A percentile compares a stretch with the other conserved stretches of the same genome.
phyloP scores from a whole-genome alignment of 53 echinoderm and acorn worm species.

The Patiria pectinifera region DNA sequence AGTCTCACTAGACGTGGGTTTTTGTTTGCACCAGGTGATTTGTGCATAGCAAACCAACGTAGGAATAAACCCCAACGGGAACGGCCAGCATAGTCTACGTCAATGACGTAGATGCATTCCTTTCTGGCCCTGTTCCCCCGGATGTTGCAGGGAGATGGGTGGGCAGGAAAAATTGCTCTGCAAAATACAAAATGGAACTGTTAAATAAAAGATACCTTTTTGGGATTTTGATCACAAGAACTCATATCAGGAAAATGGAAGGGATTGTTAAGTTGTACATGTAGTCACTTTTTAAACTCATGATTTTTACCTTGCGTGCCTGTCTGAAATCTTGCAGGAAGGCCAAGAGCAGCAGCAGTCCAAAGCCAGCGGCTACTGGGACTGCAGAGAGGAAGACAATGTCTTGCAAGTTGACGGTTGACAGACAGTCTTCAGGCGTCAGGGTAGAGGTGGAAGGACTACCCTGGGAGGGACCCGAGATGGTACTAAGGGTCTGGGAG shows the following conservation, averaged over 20 bases:
- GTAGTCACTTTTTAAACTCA: background rate
- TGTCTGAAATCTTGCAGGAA: constrained; percentile 51
- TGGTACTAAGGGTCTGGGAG: constrained; percentile 52
- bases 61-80: constrained; percentile 36
- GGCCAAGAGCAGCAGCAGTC: constrained; percentile 61
- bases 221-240: no score
- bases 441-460: constrained; percentile 35
- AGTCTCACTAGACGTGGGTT: constrained; percentile 44
- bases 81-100: constrained; percentile 45
- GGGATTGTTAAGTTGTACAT: no score
- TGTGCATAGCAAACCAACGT: constrained; percentile 36
- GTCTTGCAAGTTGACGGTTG: constrained; percentile 35
- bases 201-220: no score
- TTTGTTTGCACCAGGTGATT: background rate
- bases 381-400: constrained; percentile 54
- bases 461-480: constrained; percentile 44
- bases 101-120: constrained; percentile 57
- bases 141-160: constrained; percentile 28
- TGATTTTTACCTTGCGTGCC: constrained; percentile 13
- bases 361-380: constrained; percentile 54
- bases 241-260: background rate
- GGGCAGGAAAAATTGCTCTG: constrained; percentile 38
- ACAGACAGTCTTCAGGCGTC: constrained; percentile 38
- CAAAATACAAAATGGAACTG: no score
- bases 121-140: constrained; percentile 36